A percentile compares a stretch with the other conserved stretches of the same genome.
phyloP scores from a whole-genome alignment of 2,113 vertebrate species.

The Colaptes auratus region DNA sequence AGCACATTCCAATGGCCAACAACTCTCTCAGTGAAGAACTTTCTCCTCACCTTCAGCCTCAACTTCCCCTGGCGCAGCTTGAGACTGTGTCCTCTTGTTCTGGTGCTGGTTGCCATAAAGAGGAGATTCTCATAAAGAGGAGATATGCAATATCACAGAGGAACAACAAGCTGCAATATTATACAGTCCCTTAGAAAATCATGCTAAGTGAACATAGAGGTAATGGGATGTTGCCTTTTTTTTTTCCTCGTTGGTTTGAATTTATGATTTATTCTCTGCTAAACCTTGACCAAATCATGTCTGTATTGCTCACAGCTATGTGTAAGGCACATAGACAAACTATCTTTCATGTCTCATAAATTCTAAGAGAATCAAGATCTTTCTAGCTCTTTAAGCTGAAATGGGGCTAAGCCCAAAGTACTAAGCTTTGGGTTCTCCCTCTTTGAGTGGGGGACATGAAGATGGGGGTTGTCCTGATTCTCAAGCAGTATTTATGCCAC shows the following conservation, averaged over 20 bases:
- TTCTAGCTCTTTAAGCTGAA: not conserved
- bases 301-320: not conserved
- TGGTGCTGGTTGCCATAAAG: no score
- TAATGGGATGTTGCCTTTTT: not conserved
- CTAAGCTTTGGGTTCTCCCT: not conserved
- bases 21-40: no score
- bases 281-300: not conserved
- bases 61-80: no score
- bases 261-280: not conserved
- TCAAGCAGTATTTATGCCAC: not conserved
- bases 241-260: not conserved
- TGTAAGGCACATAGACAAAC: not conserved
- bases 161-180: not conserved
- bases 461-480: not conserved
- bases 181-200: not conserved
- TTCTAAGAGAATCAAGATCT: not conserved
- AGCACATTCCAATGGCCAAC: no score
- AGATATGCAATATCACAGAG: rapidly evolving
- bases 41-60: no score
- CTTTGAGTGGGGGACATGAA: not conserved
- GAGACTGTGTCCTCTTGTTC: no score
- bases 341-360: not conserved
- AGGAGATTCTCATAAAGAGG: not conserved
- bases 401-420: not conserved
- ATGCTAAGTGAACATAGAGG: not conserved